These are phyloP conservation scores for Entelurus aequoreus DNA, from an alignment of 2,113 vertebrate genomes.

Conservation along the genomic window DNA sequence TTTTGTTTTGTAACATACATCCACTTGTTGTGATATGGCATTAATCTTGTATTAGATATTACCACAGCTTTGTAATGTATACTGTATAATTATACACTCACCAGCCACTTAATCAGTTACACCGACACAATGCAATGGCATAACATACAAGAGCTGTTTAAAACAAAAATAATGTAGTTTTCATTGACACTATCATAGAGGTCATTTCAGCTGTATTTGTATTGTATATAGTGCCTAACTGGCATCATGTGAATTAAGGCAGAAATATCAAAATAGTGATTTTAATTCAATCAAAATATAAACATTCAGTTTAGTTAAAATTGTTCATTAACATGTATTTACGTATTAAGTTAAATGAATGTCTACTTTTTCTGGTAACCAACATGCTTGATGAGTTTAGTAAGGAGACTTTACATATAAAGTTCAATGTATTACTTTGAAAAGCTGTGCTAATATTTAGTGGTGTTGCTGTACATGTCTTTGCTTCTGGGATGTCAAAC, in stretches of 20 bases:
- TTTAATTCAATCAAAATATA: neutral
- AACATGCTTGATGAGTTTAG: neutral
- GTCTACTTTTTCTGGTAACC: neutral
- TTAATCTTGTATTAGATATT: neutral
- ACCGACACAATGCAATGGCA: neutral
- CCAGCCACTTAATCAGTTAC: neutral
- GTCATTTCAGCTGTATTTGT: neutral
- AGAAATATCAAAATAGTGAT: neutral
- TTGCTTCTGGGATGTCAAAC: constrained; percentile 83
- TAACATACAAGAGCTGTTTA: neutral
- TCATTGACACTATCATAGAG: neutral
- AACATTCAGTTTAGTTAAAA: neutral
- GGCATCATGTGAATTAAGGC: neutral
- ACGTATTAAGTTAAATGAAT: neutral
- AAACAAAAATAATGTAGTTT: neutral
- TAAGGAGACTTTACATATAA: constrained; percentile 4
- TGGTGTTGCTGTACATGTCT: constrained; percentile 28
- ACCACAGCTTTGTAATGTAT: constrained; percentile 9
- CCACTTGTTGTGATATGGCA: constrained; percentile 5
- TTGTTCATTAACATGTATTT: neutral
- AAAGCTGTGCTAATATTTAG: constrained; percentile 13
- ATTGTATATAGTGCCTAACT: neutral
- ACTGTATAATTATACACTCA: neutral
- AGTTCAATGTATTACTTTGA: neutral
- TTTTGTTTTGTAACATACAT: constrained; percentile 6